Base-by-base conservation (phyloP, 2,797 vertebrate species). In the Malurus leucopterus region DNA sequence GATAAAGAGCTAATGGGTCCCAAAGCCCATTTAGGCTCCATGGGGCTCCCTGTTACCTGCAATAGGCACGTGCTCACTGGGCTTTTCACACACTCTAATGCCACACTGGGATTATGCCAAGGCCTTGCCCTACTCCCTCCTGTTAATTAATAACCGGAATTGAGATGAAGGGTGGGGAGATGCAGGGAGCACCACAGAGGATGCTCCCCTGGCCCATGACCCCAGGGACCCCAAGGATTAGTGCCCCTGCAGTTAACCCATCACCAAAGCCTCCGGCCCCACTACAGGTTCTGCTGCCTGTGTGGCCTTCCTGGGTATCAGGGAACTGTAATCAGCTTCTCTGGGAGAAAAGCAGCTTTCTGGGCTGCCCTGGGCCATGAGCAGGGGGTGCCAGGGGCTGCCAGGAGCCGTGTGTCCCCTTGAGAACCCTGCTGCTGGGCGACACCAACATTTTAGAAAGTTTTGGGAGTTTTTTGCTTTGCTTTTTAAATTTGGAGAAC, bases 211-310 rank as follows among this genome's bases (percentile, higher is more conserved):
- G 0, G 21, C 38, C 47, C 29, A 0, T n/a, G 2, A 1, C 46
- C 29, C 20, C 3, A 0, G 7, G 79, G 49, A 15, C 8, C 26
- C 0, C 36, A 36, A 36, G 36, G 36, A 0, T 8, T 0, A 0
- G 8, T 57, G 41, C 9, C 13, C 7, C 26, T 0, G 0, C 1
- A 2, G 13, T 2, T 5, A 26, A 24, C 0, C 1, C 0, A 0
- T 27, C 70, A 14, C n/a, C 1, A 1, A 5, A 9, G 11, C 6
- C 26, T 36, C 15, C 7, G 1, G 23, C 16, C 62, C 69, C 10
- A 1, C 2, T 0, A 0, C 1, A 9, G 51, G 27, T 15, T 26
- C 59, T 55, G 49, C 72, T 40, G 64, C 64, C 30, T 18, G 9
- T 5, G 15, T 4, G 13, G 58, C 58, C 40, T 14, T 43, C 41